Conservation (phyloP, 2,113 vertebrate species). For the Alligator sinensis region DNA sequence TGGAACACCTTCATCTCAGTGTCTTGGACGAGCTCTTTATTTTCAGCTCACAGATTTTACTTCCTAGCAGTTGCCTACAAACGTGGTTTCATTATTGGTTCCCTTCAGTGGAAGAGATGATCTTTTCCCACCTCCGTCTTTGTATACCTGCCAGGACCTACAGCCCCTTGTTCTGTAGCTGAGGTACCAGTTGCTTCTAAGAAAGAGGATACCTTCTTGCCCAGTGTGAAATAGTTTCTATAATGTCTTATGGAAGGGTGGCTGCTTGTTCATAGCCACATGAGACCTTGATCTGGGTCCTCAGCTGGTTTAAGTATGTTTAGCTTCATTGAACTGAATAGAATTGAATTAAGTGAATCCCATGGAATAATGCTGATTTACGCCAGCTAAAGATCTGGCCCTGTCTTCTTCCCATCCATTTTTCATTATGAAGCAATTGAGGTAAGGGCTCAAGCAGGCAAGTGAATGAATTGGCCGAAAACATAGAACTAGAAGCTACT, state of each 20-base stretch:
- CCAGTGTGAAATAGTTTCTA: background rate
- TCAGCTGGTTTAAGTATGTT: background rate
- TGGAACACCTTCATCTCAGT: background rate
- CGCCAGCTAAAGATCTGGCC: background rate
- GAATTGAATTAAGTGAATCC: background rate
- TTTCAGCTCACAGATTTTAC: background rate
- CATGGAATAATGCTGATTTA: background rate
- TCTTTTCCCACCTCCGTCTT: background rate
- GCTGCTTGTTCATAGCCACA: background rate
- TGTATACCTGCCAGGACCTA: background rate
- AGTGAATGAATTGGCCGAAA: background rate
- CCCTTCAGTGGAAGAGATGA: background rate
- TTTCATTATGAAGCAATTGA: background rate
- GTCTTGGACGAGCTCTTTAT: background rate
- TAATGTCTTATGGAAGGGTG: background rate
- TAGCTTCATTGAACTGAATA: background rate
- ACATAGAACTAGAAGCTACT: background rate
- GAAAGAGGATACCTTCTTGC: background rate
- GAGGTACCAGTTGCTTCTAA: background rate
- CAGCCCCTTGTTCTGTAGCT: background rate
- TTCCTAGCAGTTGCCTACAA: background rate
- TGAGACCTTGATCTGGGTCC: background rate
- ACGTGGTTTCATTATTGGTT: background rate
- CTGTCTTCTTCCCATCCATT: background rate
- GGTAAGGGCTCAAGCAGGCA: background rate